phyloP scores from a whole-genome alignment of 2,888 invertebrate species.

The Tolmerus cingulatus region DNA sequence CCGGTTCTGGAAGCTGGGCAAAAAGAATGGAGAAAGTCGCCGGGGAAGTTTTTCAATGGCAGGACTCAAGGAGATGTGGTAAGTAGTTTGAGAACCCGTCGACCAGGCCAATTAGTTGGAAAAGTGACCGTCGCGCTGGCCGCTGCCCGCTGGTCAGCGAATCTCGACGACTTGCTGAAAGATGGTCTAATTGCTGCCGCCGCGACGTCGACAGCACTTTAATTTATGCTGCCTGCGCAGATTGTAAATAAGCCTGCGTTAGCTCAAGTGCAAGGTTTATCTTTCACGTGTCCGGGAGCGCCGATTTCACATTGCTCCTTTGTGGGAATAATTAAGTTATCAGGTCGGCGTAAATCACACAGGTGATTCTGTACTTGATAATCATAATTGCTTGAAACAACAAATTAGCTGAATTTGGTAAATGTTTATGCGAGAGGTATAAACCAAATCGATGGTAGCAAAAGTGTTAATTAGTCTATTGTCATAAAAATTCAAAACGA shows the following conservation, averaged over 20 bases:
- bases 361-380: neutral
- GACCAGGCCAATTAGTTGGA: neutral
- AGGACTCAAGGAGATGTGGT: constrained; percentile 71
- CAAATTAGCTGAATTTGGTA: neutral
- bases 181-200: neutral
- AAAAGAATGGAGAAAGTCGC: constrained; percentile 53
- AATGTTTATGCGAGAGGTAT: neutral
- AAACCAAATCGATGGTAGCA: neutral
- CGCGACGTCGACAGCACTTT: neutral
- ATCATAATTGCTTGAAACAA: neutral
- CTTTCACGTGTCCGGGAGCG: neutral
- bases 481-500: no score
- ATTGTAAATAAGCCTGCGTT: neutral
- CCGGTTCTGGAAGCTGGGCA: constrained; percentile 68
- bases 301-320: neutral
- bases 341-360: neutral
- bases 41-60: constrained; percentile 71
- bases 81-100: constrained; percentile 55
- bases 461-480: neutral
- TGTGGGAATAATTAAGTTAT: neutral
- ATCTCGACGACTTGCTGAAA: neutral
- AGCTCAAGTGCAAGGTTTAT: neutral
- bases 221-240: neutral
- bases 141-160: neutral
- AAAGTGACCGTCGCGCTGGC: neutral